Evolutionary conservation across 2,888 invertebrate genomes (phyloP), one percentile per base, ranked within the genome.

Genomic region (Acanthosoma haemorrhoidale): DNA sequence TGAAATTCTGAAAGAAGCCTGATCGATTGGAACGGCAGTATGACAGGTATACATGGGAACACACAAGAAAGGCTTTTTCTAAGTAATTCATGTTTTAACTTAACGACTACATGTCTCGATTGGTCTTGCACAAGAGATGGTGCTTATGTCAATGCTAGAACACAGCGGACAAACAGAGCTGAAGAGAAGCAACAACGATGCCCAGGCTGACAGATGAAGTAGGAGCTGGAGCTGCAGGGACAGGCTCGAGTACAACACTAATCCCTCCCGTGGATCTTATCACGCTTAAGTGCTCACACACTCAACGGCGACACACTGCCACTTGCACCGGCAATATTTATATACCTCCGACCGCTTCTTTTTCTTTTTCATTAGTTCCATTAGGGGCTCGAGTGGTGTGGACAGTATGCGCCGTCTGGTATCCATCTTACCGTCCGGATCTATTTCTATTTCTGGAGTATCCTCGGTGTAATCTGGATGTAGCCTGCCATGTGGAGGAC

Each of bases 201-300:
- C n/a, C n/a, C n/a, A n/a, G n/a, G n/a, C n/a, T n/a, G n/a, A n/a
- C n/a, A 51, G 51, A 51, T 25, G 51, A 51, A 25, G 51, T 25
- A 25, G 25, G 32, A 32, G 32, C 32, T 6, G 32, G 9, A 32
- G 25, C 51, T 25, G 25, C 2, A 21, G 4, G n/a, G 43, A 21
- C 43, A 21, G 43, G 16, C 32, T 59, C 16, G 16, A 60, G 60
- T 60, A 34, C 34, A 13, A 18, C 36, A 18, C 32, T 61, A 61
- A 61, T 61, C 32, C 61, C n/a, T 2, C n/a, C 61, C 61, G 61
- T 61, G 61, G 36, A 61, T 61, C 61, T 61, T 61, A 61, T 61
- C 61, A 38, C 3, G n/a, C 36, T 16, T 60, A 21, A 61, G 61
- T 61, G 61, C 61, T 61, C 18, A 21, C 38, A 38, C 34, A 21